Evolutionary conservation across 2,888 invertebrate genomes (phyloP).

Genomic region (Aproaerema taeniolella): DNA sequence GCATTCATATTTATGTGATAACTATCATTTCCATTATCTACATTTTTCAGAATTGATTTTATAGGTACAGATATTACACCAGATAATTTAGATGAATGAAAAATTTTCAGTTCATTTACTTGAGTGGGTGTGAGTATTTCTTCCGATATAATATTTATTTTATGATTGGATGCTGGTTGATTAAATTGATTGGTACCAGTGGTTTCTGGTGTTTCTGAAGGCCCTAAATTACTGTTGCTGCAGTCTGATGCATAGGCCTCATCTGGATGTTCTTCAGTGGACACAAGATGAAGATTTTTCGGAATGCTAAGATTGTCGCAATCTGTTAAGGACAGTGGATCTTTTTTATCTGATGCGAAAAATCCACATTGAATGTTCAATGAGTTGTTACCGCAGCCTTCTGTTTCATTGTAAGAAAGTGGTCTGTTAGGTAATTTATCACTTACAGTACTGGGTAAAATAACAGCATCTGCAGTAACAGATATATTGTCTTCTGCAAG

Average conservation of each 20-base stretch:
- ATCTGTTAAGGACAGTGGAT: too few species aligned
- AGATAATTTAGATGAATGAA: conserved; percentile 19
- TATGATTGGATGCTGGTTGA: conserved; percentile 20
- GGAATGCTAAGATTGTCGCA: too few species aligned
- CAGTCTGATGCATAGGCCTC: conserved; percentile 22
- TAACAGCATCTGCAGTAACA: too few species aligned
- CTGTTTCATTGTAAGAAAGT: too few species aligned
- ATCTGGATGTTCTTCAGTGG: conserved; percentile 18
- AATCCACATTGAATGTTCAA: too few species aligned
- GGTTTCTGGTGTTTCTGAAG: conserved; percentile 2
- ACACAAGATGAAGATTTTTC: too few species aligned
- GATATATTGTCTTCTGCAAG: too few species aligned
- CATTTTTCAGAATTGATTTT: conserved; percentile 25
- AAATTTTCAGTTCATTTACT: conserved; percentile 25
- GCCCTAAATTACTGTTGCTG: conserved; percentile 16
- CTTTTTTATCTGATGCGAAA: too few species aligned
- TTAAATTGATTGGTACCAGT: not conserved
- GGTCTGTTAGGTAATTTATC: too few species aligned
- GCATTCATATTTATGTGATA: not conserved
- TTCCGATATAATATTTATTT: conserved; percentile 43
- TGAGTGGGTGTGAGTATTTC: conserved; percentile 32
- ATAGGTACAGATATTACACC: conserved; percentile 30
- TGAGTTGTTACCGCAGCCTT: too few species aligned
- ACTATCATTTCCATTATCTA: conserved; percentile 1
- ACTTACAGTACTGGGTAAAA: too few species aligned